A percentile compares a stretch with the other conserved stretches of the same genome.
phyloP scores from a whole-genome alignment of 37 sponge, comb jelly and placozoan species.

The Corticium candelabrum region DNA sequence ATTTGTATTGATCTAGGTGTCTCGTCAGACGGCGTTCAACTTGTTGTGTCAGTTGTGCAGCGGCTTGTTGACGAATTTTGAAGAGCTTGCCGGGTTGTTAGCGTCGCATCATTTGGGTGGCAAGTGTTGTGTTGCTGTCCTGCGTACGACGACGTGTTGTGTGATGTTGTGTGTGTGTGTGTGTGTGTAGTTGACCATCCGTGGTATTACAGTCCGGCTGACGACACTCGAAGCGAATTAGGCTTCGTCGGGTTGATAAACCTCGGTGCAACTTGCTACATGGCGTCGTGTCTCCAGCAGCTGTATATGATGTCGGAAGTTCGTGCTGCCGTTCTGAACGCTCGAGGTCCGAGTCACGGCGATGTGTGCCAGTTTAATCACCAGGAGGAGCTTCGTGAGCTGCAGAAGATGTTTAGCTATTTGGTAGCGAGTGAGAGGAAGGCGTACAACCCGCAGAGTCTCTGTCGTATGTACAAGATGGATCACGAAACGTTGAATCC shows the following conservation, averaged over 20 bases:
- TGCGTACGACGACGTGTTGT: neutral
- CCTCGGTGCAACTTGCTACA: constrained; percentile 34
- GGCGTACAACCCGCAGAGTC: constrained; percentile 6
- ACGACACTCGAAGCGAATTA: neutral
- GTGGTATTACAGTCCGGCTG: neutral
- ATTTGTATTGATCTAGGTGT: too few species aligned
- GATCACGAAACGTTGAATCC: constrained; percentile 18
- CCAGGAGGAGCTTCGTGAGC: constrained; percentile 10
- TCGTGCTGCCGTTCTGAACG: constrained; percentile 12
- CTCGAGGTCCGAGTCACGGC: neutral
- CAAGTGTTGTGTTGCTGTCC: too few species aligned
- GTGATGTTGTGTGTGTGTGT: neutral
- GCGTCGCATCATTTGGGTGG: too few species aligned
- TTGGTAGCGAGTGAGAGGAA: neutral
- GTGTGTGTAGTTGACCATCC: neutral
- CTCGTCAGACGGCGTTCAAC: too few species aligned
- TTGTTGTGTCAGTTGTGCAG: too few species aligned
- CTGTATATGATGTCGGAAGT: constrained; percentile 21
- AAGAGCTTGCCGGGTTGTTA: too few species aligned
- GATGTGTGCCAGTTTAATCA: neutral
- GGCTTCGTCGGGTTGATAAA: constrained; percentile 18
- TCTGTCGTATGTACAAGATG: constrained; percentile 12
- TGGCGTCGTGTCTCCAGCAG: constrained; percentile 24
- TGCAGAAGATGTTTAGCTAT: constrained; percentile 15
- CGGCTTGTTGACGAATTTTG: too few species aligned